Conservation (phyloP, 1,140 invertebrate species). For the Hylaeus anthracinus region DNA sequence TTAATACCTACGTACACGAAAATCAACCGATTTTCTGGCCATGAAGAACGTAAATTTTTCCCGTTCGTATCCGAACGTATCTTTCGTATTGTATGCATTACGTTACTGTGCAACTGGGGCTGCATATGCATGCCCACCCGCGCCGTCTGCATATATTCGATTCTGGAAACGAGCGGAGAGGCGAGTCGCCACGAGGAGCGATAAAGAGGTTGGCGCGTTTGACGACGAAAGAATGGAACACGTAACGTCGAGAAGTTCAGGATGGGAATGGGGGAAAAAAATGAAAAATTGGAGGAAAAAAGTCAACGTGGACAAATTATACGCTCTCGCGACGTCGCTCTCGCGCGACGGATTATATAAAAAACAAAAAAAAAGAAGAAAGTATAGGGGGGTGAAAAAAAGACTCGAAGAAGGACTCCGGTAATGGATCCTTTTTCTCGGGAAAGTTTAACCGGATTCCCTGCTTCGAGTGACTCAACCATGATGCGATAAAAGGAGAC, state of each 20-base stretch:
- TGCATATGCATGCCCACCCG: slow-evolving; percentile 41
- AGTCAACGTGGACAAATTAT: slow-evolving; percentile 21
- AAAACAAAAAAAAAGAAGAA: neutral
- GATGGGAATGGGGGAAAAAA: neutral
- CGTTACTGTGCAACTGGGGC: slow-evolving; percentile 20
- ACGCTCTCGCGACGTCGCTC: slow-evolving; percentile 8
- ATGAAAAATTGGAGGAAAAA: slow-evolving; percentile 1
- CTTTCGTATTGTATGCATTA: too few relatives aligned
- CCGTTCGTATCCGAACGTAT: too few relatives aligned
- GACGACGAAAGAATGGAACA: slow-evolving; percentile 23
- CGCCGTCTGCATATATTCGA: slow-evolving; percentile 45
- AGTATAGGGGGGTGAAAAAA: slow-evolving; percentile 3
- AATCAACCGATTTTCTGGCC: too few relatives aligned
- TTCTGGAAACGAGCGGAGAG: slow-evolving; percentile 51
- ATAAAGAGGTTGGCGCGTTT: slow-evolving; percentile 30
- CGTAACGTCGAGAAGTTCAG: slow-evolving; percentile 16
- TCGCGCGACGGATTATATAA: slow-evolving; percentile 12
- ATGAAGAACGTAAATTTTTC: too few relatives aligned
- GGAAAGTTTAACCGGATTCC: slow-evolving; percentile 37
- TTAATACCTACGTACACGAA: too few relatives aligned
- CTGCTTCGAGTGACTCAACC: slow-evolving; percentile 7
- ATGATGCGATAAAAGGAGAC: slow-evolving; percentile 2
- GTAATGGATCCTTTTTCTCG: slow-evolving; percentile 28
- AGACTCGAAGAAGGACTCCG: slow-evolving; percentile 30
- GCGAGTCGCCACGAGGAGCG: slow-evolving; percentile 17